A percentile compares a stretch with the other conserved stretches of the same genome.
Conservation (phyloP, 1,140 invertebrate genomes). For the Eciton burchellii region DNA sequence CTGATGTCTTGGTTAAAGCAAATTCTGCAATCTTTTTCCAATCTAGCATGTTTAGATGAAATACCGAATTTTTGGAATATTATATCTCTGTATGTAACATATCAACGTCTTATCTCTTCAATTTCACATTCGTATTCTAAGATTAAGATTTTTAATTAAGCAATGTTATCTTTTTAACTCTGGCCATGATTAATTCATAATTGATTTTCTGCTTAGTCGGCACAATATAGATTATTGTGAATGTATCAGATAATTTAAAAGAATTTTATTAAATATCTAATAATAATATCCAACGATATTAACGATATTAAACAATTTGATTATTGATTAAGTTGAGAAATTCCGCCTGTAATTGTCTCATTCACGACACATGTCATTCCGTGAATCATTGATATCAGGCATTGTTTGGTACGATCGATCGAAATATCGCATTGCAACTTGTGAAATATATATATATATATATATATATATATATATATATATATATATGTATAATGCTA, state of each 20-base stretch:
- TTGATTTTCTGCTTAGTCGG: neutral
- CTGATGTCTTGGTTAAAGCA: slow-evolving; percentile 3
- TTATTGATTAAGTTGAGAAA: neutral
- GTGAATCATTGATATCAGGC: slow-evolving; percentile 30
- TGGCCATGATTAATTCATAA: neutral
- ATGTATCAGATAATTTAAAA: slow-evolving; percentile 19
- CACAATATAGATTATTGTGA: neutral
- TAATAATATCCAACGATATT: neutral
- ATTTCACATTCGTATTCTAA: neutral
- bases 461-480: no score
- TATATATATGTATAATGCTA: no score
- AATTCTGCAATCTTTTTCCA: neutral
- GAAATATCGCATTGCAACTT: neutral
- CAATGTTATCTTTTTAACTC: neutral
- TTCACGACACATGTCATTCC: slow-evolving; percentile 21
- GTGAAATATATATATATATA: no score
- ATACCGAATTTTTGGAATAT: neutral
- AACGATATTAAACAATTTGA: neutral
- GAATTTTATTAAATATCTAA: no score
- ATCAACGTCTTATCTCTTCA: neutral
- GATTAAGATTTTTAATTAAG: slow-evolving; percentile 28
- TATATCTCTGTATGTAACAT: neutral
- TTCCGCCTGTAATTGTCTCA: slow-evolving; percentile 7
- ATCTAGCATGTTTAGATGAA: neutral
- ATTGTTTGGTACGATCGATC: slow-evolving; percentile 11